These are phyloP conservation scores for Nothoprocta pentlandii DNA, from an alignment of 2,113 vertebrate species.

Conservation along the genomic window DNA sequence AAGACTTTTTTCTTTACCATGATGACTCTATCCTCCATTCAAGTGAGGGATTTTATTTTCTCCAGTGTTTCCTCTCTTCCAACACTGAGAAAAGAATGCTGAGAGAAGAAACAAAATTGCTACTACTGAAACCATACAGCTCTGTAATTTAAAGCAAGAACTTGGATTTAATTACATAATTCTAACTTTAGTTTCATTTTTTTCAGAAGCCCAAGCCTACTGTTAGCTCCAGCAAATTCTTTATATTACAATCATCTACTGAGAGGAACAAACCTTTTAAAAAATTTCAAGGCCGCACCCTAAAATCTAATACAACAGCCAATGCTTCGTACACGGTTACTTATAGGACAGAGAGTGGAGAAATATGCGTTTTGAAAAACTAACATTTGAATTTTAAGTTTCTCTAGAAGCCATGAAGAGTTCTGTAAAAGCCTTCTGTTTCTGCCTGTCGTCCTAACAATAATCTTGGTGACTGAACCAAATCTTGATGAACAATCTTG, in stretches of 20 bases:
- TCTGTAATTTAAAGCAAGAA: background rate
- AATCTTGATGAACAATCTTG: no score
- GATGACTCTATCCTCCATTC: background rate
- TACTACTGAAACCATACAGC: background rate
- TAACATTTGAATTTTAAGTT: background rate
- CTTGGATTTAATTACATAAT: background rate
- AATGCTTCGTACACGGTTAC: background rate
- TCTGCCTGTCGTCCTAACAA: background rate
- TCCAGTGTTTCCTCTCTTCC: background rate
- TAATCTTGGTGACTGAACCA: no score
- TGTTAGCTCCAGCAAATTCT: background rate
- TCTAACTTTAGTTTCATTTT: background rate
- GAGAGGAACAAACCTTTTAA: background rate
- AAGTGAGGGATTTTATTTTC: background rate
- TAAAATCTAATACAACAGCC: background rate
- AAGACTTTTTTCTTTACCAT: background rate
- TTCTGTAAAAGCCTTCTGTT: background rate
- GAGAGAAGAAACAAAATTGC: background rate
- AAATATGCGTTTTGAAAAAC: background rate
- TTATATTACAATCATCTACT: background rate
- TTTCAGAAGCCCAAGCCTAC: background rate
- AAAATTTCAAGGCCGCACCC: background rate
- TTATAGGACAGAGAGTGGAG: background rate
- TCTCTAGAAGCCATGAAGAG: background rate
- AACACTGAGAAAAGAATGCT: background rate